Evolutionary conservation across 2,113 vertebrate genomes (phyloP), one percentile per base, ranked within the genome.

Genomic region (Rhea americana): DNA sequence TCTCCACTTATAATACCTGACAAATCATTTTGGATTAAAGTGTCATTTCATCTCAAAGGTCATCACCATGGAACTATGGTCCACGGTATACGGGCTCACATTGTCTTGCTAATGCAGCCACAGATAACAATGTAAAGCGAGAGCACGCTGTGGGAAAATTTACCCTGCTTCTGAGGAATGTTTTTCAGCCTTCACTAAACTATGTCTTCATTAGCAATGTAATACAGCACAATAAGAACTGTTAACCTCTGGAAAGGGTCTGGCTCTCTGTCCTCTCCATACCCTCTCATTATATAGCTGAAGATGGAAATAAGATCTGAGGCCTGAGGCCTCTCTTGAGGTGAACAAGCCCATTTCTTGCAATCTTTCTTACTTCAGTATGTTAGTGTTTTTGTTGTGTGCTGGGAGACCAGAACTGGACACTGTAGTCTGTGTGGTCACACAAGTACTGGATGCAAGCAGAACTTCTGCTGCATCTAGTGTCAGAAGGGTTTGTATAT

Each of bases 401-500:
- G 20, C 28, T 77, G 43, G 17, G 37, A 81, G 16, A 13, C 19
- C 26, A 8, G 20, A 17, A 51, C 22, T 3, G 3, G 45, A 25
- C 10, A 19, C 2, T 41, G 30, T 18, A 9, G 0, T 2, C 43
- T 80, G 63, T 8, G 35, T 22, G 9, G 35, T 75, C 39, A 15
- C 18, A 10, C 58, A 67, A 35, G 13, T 37, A 12, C 39, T 50
- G 8, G 51, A 28, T 35, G 25, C 26, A 70, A 43, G 17, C 28
- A 70, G 66, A 55, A 59, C 13, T 53, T 55, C 12, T 24, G 11
- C 6, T 17, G 28, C 1, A 2, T 39, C 48, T 48, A 13, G 32
- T 9, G 28, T 35, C 56, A 71, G 48, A 7, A 0, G 0, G n/a
- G 35, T 59, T 48, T 30, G 24, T 30, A 16, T 1, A 0, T 8